Evolutionary conservation across 1,140 invertebrate genomes (phyloP).

Genomic region (Euura lappo): DNA sequence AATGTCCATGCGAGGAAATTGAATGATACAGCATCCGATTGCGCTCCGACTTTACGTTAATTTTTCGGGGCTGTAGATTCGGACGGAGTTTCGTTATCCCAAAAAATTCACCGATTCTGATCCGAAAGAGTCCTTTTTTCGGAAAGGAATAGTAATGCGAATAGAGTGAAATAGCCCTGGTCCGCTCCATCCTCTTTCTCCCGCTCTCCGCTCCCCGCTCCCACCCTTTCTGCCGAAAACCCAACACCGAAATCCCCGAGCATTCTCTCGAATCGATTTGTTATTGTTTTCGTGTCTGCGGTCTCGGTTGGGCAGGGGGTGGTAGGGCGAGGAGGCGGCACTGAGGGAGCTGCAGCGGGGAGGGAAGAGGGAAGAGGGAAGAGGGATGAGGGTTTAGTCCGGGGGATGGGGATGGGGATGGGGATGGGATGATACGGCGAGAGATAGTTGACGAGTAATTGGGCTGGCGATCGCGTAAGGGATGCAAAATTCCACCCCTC

Average conservation of each 20-base stretch:
- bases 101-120: no score
- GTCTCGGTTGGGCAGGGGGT: slow-evolving; percentile 27
- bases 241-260: neutral
- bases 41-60: no score
- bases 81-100: no score
- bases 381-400: neutral
- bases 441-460: slow-evolving; percentile 52
- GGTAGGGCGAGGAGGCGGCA: neutral
- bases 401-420: slow-evolving; percentile 33
- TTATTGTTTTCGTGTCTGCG: slow-evolving; percentile 62
- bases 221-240: neutral
- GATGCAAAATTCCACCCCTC: slow-evolving; percentile 19
- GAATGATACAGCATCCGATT: no score
- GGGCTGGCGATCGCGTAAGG: slow-evolving; percentile 50
- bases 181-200: neutral
- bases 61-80: no score
- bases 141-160: neutral
- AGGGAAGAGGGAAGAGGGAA: slow-evolving; percentile 6
- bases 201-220: slow-evolving; percentile 10
- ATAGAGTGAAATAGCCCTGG: neutral
- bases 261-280: slow-evolving; percentile 58
- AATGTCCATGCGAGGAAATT: no score
- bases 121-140: neutral
- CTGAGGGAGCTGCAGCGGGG: slow-evolving; percentile 22
- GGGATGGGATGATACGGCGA: slow-evolving; percentile 25